Evolutionary conservation across 2,113 vertebrate genomes (phyloP).

Genomic region (Macquaria ambigua): DNA sequence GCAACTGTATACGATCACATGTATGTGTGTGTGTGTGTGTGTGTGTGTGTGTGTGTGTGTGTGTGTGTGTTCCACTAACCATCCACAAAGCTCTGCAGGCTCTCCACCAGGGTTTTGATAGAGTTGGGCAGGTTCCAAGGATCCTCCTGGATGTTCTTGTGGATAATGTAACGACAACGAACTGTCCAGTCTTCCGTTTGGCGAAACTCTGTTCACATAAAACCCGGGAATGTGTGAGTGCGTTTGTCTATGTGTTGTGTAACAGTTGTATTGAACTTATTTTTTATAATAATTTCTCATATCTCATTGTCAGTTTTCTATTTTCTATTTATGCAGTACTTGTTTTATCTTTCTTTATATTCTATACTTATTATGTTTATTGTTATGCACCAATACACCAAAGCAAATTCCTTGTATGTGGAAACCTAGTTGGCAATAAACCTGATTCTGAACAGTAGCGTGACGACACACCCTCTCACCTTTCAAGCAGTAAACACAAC

Average conservation of each 20-base stretch:
- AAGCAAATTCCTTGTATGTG: no score
- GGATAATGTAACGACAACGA: constrained; percentile 90
- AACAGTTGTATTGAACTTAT: not conserved
- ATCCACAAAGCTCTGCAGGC: constrained; percentile 94
- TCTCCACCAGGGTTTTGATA: constrained; percentile 94
- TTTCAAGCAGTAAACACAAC: not conserved
- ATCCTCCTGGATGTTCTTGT: constrained; percentile 97
- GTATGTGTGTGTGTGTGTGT: not conserved
- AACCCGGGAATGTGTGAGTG: constrained; percentile 21
- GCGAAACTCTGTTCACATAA: constrained; percentile 89
- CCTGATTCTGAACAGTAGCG: not conserved
- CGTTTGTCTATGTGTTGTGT: not conserved
- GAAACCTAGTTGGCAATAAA: no score
- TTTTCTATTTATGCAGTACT: no score
- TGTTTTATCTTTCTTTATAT: no score
- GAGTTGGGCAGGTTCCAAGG: constrained; percentile 97
- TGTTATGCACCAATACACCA: no score
- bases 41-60: not conserved
- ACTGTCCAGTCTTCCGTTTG: constrained; percentile 94
- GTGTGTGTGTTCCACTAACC: constrained; percentile 82
- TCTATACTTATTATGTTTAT: no score
- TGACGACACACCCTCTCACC: not conserved
- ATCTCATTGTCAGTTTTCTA: no score
- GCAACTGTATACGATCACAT: not conserved
- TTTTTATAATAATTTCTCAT: no score